These are phyloP conservation scores for Ooceraea biroi DNA, from an alignment of 1,140 invertebrate species.

Conservation along the genomic window DNA sequence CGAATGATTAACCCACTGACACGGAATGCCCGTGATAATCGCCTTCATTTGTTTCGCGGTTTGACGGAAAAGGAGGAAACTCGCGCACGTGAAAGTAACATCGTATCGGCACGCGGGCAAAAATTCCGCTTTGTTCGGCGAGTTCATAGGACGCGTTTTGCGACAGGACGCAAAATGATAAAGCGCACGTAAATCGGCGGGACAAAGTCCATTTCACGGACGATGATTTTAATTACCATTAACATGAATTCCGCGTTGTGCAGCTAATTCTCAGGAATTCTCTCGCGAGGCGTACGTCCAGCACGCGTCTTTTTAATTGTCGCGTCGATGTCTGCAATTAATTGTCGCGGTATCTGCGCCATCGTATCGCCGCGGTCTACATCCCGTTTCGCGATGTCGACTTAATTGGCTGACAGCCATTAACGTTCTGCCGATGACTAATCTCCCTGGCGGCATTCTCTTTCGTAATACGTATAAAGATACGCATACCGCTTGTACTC, in stretches of 20 bases:
- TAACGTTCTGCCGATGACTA: conserved; percentile 68
- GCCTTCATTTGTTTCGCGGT: conserved; percentile 12
- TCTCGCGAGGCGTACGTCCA: background rate
- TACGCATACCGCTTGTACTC: background rate
- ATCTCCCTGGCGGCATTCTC: conserved; percentile 44
- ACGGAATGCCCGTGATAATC: conserved; percentile 28
- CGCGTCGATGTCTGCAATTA: conserved; percentile 15
- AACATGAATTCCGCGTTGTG: background rate
- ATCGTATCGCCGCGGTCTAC: conserved; percentile 5
- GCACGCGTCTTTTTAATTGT: conserved; percentile 36
- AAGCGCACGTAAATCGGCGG: background rate
- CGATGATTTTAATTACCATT: conserved; percentile 24
- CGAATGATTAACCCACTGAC: conserved; percentile 61
- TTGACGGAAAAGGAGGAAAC: background rate
- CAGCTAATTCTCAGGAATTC: background rate
- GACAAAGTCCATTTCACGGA: background rate
- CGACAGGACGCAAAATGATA: conserved; percentile 14
- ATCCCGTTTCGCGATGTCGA: conserved; percentile 38
- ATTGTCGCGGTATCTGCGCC: conserved; percentile 7
- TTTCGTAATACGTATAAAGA: conserved; percentile 49
- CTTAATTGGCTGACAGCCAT: conserved; percentile 61
- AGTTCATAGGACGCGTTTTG: background rate
- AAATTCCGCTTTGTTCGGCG: background rate
- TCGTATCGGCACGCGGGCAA: background rate
- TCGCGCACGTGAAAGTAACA: background rate